These are phyloP conservation scores for Egretta garzetta DNA, from an alignment of 2,113 vertebrate species.

Conservation along the genomic window DNA sequence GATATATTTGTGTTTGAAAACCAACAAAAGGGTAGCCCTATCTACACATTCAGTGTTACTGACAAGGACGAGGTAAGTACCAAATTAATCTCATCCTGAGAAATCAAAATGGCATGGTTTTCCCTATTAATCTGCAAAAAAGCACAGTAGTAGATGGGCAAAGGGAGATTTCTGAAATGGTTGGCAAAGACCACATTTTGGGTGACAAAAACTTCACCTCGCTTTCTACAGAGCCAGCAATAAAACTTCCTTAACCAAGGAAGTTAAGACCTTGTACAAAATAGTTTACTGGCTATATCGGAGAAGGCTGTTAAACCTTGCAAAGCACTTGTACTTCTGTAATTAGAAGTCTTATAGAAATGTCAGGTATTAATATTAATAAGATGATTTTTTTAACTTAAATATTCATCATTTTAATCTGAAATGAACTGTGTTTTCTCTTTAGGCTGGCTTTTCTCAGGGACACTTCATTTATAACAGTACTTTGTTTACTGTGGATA, in stretches of 20 bases:
- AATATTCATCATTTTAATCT: not conserved
- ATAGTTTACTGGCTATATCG: not conserved
- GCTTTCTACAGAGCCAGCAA: not conserved
- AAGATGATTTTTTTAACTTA: not conserved
- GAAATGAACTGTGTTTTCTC: not conserved
- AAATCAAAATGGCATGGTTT: not conserved
- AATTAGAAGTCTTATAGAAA: not conserved
- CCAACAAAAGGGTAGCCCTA: slow-evolving; percentile 64
- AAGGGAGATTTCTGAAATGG: not conserved
- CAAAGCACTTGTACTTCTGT: not conserved
- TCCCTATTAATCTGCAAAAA: not conserved
- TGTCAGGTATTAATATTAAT: not conserved
- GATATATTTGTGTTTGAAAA: slow-evolving; percentile 73
- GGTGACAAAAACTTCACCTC: not conserved
- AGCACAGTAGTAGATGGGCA: not conserved
- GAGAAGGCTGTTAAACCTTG: not conserved
- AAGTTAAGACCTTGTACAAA: not conserved
- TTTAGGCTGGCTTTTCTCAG: slow-evolving; percentile 75
- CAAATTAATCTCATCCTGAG: not conserved
- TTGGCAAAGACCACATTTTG: not conserved
- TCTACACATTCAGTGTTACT: slow-evolving; percentile 72
- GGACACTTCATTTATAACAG: slow-evolving; percentile 72
- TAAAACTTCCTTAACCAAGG: not conserved
- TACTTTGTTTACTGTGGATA: slow-evolving; percentile 72
- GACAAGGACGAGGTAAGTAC: slow-evolving; percentile 78